Evolutionary conservation across 1,140 invertebrate genomes (phyloP), one percentile per base, ranked within the genome.

Genomic region (Camponotus vicinus): DNA sequence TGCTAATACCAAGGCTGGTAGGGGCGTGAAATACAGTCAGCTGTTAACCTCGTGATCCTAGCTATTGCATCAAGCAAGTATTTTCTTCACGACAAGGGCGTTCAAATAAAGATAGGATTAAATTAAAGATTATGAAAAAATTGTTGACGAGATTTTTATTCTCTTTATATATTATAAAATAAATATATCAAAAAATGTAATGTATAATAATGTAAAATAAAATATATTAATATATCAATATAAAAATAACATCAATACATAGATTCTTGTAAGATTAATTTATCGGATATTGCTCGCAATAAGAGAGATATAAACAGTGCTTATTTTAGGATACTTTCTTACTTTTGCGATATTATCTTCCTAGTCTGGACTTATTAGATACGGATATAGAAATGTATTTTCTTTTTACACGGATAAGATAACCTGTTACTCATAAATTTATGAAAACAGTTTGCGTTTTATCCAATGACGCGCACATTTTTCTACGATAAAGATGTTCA

Each of bases 11-110:
- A 89, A 85, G 88, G 76, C 77, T 57, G 82, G 76, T 86, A 86
- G 83, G 88, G 69, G 80, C 90, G 92, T 92, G 89, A 93, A 93
- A 92, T 93, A 93, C 89, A 91, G 87, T 92, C 85, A 86, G 89
- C 89, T 91, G 91, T 92, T 92, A 92, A 92, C 92, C 91, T 57
- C 84, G 88, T 92, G 90, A 91, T 89, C 89, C 71, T 88, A 85
- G 66, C 75, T 89, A 90, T 84, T 89, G 85, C 88, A 86, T 88
- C 87, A 71, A 86, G 73, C 67, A 89, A 87, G 86, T 89, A 90
- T 64, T 91, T 90, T 87, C 86, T 89, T 69, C 52, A 70, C 63
- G 86, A 83, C 89, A 86, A 85, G 75, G 71, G 57, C 71, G 88
- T 91, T 88, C 71, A 67, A 88, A 83, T 90, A 87, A 89, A 89